Evolutionary conservation across 2,113 vertebrate species (phyloP).

Genomic region (Aptenodytes forsteri): DNA sequence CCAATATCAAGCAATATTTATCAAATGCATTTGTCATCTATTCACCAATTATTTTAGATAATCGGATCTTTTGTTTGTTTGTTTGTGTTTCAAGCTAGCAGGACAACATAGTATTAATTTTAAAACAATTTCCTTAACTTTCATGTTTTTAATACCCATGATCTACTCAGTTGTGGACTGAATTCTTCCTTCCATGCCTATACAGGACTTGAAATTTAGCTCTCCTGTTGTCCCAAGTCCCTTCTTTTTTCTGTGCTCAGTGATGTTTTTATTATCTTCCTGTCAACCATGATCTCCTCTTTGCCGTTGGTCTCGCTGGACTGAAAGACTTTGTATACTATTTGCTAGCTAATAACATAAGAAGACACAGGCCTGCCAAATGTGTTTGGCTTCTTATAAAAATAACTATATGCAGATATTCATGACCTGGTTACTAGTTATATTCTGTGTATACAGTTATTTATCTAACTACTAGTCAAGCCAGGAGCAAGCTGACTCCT

Average conservation of each 20-base stretch:
- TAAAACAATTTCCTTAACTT: not conserved
- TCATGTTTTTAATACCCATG: not conserved
- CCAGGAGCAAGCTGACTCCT: not conserved
- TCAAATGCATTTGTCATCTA: not conserved
- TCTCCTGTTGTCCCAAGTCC: not conserved
- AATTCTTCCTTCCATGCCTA: not conserved
- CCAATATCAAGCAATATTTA: not conserved
- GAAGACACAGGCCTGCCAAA: not conserved
- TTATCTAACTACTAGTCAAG: not conserved
- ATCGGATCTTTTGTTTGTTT: not conserved
- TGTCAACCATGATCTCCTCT: not conserved
- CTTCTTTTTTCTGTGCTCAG: not conserved
- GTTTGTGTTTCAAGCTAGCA: not conserved
- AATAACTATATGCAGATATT: slow-evolving; percentile 6
- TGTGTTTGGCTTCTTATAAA: slow-evolving; percentile 8
- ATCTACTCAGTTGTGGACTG: not conserved
- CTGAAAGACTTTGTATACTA: not conserved
- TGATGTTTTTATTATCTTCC: slow-evolving; percentile 14
- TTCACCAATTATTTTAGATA: not conserved
- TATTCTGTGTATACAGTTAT: not conserved
- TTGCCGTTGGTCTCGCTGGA: not conserved
- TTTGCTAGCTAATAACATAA: slow-evolving; percentile 10
- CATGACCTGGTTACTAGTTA: slow-evolving; percentile 1
- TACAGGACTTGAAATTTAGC: not conserved
- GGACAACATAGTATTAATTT: not conserved